Percentiles rank a stretch among this genome's conserved stretches.
Conservation (phyloP, 2,797 vertebrate genomes). For the Pempheris klunzingeri region DNA sequence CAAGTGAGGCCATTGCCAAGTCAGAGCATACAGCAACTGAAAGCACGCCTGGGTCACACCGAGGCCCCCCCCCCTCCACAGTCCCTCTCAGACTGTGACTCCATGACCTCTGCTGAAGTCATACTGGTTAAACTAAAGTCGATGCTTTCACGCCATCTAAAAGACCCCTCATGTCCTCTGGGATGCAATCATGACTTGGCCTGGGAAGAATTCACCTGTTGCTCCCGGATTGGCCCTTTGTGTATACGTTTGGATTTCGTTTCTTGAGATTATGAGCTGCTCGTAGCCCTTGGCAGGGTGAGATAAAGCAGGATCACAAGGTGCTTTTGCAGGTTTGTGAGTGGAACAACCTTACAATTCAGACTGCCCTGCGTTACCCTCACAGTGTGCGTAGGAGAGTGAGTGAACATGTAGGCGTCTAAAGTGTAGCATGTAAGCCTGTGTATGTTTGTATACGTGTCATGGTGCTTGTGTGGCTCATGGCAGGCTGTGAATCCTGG, state of each 20-base stretch:
- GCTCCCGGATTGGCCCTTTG: conserved; percentile 34
- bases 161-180: conserved; percentile 12
- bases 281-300: conserved; percentile 25
- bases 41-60: conserved; percentile 57
- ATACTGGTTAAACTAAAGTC: conserved; percentile 33
- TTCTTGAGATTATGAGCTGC: conserved; percentile 53
- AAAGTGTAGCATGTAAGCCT: conserved; percentile 19
- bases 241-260: conserved; percentile 51
- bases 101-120: conserved; percentile 51
- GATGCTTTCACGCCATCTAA: conserved; percentile 2
- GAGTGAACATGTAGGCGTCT: conserved; percentile 21
- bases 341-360: conserved; percentile 45
- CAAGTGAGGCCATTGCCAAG: conserved; percentile 55
- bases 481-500: conserved; percentile 43
- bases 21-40: conserved; percentile 41
- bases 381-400: conserved; percentile 6
- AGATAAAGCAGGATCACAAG: conserved; percentile 52
- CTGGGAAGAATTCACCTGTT: conserved; percentile 50
- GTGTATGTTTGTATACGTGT: conserved; percentile 10
- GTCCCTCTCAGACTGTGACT: conserved; percentile 44
- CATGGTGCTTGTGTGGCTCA: conserved; percentile 25
- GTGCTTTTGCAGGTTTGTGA: conserved; percentile 10
- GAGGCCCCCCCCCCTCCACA: conserved; percentile 22
- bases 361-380: conserved; percentile 16
- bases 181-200: conserved; percentile 27